Conservation (phyloP, 2,797 vertebrate species). For the Mus spretus region DNA sequence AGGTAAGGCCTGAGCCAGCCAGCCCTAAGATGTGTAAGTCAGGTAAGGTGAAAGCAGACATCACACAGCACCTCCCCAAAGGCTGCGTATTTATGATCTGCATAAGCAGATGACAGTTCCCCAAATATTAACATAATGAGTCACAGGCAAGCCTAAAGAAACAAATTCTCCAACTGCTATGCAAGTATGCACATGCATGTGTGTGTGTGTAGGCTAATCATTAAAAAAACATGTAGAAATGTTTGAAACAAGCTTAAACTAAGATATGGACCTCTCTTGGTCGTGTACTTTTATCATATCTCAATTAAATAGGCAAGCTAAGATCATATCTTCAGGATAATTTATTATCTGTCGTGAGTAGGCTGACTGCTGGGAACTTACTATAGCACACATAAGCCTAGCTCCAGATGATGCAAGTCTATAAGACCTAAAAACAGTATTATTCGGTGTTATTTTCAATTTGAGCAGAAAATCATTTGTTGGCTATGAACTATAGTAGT, state of each 20-base stretch:
- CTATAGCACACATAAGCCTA: too few species aligned
- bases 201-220: background rate
- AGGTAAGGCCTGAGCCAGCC: background rate
- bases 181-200: conserved; percentile 13
- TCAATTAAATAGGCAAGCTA: conserved; percentile 5
- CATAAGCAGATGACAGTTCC: background rate
- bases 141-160: conserved; percentile 40
- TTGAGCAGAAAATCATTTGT: background rate
- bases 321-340: background rate
- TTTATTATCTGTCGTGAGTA: conserved; percentile 5
- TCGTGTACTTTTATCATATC: conserved; percentile 24
- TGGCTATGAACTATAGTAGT: background rate
- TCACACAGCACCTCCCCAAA: background rate
- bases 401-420: background rate
- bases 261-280: background rate
- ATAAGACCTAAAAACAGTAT: background rate
- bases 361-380: background rate
- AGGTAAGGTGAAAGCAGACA: background rate
- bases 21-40: background rate
- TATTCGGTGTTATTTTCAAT: background rate
- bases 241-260: background rate
- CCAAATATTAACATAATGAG: conserved; percentile 11
- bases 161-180: background rate
- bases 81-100: background rate
- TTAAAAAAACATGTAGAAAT: background rate